Base-by-base conservation (phyloP, 2,888 invertebrate species). In the Lithophane semibrunnea region DNA sequence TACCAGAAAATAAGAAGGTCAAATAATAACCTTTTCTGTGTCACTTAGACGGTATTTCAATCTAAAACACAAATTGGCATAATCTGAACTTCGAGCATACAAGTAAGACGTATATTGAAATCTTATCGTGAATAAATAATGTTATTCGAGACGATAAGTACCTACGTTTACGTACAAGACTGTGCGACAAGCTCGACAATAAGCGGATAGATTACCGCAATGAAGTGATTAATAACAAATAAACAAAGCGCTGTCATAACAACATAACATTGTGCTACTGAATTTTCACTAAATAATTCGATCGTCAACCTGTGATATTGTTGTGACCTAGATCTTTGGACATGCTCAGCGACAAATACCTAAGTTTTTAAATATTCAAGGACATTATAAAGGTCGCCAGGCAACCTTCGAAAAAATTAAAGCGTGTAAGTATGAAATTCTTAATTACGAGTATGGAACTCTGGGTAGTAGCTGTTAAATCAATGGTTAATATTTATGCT, bases 111-210 rank as follows among this genome's bases (percentile, higher is more conserved):
- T 52, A 8, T 58, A 84, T 86, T 80, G 84, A 88, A 86, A 85
- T 85, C 83, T 90, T 84, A 89, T 85, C 86, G 74, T 89, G 82
- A 90, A 90, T 91, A 88, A 90, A 82, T 90, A 89, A 90, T 89
- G 88, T 76, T 86, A 89, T 87, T 91, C 83, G 82, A 87, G 85
- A 83, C 77, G 75, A 37, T 37, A 37, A 37, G 37, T 80, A 52
- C 9, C 21, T 52, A 85, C 70, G 61, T 72, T 74, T 74, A 82
- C 61, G 67, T 77, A 72, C 74, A 66, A 68, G 61, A 80, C 44
- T 84, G 79, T 77, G 74, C 77, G 76, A 71, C 73, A 44, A 37
- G 24, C 77, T 73, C 18, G 13, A 71, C 86, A 84, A 74, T 82
- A 86, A 80, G 79, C 84, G 74, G 72, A 80, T 73, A 79, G 84